These are phyloP conservation scores for Polypedilum vanderplanki DNA, from an alignment of 1,140 invertebrate species.

Conservation along the genomic window DNA sequence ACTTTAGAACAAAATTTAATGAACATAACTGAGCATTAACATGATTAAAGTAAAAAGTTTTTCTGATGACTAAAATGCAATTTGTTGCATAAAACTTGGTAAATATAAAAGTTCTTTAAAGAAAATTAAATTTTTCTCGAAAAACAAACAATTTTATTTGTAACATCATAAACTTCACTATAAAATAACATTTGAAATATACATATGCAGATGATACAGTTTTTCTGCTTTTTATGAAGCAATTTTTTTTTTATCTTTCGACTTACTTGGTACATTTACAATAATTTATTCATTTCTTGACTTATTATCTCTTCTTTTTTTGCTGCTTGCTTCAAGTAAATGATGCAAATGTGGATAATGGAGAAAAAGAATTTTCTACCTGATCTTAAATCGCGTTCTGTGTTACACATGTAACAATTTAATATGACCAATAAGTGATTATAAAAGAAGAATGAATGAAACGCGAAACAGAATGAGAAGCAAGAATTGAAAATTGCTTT, in stretches of 20 bases:
- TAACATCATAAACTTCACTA: too few species aligned
- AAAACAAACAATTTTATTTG: too few species aligned
- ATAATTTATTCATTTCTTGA: not conserved
- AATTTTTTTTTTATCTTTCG: not conserved
- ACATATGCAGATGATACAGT: too few species aligned
- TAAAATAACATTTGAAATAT: too few species aligned
- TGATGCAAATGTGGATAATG: not conserved
- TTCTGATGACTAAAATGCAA: too few species aligned
- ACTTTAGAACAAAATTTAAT: too few species aligned
- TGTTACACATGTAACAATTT: constrained; percentile 13
- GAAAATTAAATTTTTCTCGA: too few species aligned
- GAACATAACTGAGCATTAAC: too few species aligned
- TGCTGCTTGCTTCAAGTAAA: not conserved
- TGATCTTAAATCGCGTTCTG: not conserved
- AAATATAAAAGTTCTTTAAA: too few species aligned
- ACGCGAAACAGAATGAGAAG: not conserved
- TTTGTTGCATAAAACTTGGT: too few species aligned
- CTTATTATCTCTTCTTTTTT: not conserved
- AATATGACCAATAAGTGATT: not conserved
- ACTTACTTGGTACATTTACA: constrained; percentile 1
- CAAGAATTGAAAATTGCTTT: not conserved
- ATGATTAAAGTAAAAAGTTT: too few species aligned
- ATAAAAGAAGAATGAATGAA: not conserved
- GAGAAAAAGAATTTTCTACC: not conserved
- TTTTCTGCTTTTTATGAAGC: too few species aligned